A percentile compares a stretch with the other conserved stretches of the same genome.
Evolutionary conservation across 2,113 vertebrate species (phyloP).

Genomic region (Penelope pileata): DNA sequence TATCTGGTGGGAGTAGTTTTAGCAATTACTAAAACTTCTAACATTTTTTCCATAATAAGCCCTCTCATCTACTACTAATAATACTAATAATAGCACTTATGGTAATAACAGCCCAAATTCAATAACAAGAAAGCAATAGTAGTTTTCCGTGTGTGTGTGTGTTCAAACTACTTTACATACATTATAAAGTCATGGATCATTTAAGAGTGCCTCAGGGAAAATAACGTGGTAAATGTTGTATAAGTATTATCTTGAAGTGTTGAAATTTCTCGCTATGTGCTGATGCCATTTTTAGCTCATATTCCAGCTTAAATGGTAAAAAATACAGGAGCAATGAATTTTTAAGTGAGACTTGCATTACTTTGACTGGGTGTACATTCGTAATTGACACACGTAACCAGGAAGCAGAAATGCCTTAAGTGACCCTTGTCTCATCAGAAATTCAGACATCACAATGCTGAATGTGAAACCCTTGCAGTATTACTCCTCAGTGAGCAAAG

Average conservation of each 20-base stretch:
- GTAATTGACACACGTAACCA: neutral
- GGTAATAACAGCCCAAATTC: slow-evolving; percentile 46
- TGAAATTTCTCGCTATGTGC: neutral
- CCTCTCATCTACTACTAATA: slow-evolving; percentile 16
- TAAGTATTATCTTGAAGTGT: slow-evolving; percentile 27
- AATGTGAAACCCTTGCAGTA: neutral
- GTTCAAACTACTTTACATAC: slow-evolving; percentile 36
- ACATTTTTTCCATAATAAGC: slow-evolving; percentile 15
- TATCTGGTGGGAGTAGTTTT: neutral
- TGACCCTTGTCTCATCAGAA: slow-evolving; percentile 28
- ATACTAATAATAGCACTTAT: slow-evolving; percentile 22
- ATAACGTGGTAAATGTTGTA: slow-evolving; percentile 42
- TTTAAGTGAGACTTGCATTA: neutral
- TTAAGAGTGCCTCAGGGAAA: slow-evolving; percentile 48
- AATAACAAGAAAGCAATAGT: slow-evolving; percentile 30
- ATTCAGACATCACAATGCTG: neutral
- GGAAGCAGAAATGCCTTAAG: neutral
- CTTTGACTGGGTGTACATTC: neutral
- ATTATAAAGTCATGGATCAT: slow-evolving; percentile 60
- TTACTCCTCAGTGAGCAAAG: neutral
- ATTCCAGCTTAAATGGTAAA: neutral
- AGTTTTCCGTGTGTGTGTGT: slow-evolving; percentile 33
- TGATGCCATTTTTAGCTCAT: neutral
- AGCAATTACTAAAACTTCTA: slow-evolving; percentile 47
- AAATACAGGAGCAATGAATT: neutral